Conservation (phyloP, 53 echinoderm and acorn worm genomes). For the Arbacia lixula region DNA sequence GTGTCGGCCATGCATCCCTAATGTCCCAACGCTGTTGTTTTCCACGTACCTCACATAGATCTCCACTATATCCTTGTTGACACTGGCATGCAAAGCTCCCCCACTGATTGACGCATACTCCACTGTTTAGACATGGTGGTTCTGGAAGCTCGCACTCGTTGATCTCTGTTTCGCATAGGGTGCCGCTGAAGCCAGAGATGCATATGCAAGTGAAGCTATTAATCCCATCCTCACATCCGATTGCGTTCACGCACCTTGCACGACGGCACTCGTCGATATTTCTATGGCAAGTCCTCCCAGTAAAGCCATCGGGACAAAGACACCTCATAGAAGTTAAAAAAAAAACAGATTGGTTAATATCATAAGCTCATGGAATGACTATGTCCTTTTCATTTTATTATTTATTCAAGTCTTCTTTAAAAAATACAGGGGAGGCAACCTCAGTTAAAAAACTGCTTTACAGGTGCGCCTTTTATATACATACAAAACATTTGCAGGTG, state of each 20-base stretch:
- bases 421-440: too few relatives aligned
- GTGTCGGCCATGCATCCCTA: too few relatives aligned
- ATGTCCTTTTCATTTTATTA: too few relatives aligned
- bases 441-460: too few relatives aligned
- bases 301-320: neutral
- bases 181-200: conserved; percentile 1
- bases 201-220: neutral
- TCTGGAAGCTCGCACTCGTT: neutral
- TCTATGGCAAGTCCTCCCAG: neutral
- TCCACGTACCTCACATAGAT: neutral
- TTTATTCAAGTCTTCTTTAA: too few relatives aligned
- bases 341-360: too few relatives aligned
- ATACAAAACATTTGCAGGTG: too few relatives aligned
- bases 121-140: neutral
- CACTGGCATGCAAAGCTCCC: conserved; percentile 7
- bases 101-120: conserved; percentile 11
- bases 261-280: conserved; percentile 13
- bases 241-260: neutral
- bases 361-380: too few relatives aligned
- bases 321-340: neutral
- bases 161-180: neutral
- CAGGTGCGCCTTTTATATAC: too few relatives aligned
- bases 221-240: neutral
- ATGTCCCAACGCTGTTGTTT: too few relatives aligned
- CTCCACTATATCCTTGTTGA: conserved; percentile 17